phyloP scores from a whole-genome alignment of 2,888 invertebrate species.

The Xanthorhoe spadicearia region DNA sequence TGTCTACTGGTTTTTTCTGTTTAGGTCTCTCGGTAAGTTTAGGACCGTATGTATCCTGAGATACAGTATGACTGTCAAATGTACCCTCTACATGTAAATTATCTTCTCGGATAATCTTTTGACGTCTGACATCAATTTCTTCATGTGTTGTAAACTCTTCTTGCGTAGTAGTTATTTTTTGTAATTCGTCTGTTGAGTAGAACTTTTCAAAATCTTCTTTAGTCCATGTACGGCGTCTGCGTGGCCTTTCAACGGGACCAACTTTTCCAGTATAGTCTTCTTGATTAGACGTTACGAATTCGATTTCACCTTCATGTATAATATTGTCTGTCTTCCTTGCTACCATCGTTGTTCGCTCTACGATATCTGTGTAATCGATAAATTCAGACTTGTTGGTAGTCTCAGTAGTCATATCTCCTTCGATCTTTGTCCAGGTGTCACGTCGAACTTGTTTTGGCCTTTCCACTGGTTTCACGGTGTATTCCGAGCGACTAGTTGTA shows the following conservation, averaged over 20 bases:
- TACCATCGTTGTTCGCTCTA: slow-evolving; percentile 86
- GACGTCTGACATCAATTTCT: slow-evolving; percentile 80
- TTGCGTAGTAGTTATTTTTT: slow-evolving; percentile 87
- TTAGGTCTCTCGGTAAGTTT: slow-evolving; percentile 75
- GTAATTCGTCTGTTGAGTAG: slow-evolving; percentile 84
- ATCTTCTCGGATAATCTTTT: slow-evolving; percentile 73
- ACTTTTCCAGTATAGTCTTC: slow-evolving; percentile 86
- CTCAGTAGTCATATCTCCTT: slow-evolving; percentile 89
- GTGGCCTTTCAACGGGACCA: slow-evolving; percentile 83
- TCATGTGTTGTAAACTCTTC: slow-evolving; percentile 87
- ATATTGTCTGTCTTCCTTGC: slow-evolving; percentile 87
- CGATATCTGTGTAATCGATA: slow-evolving; percentile 85
- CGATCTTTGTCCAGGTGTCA: slow-evolving; percentile 91
- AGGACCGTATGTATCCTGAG: slow-evolving; percentile 67
- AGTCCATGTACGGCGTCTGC: slow-evolving; percentile 88
- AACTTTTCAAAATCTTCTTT: slow-evolving; percentile 90
- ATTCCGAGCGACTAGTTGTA: slow-evolving; percentile 88
- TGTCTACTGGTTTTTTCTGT: slow-evolving; percentile 84
- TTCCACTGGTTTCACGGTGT: slow-evolving; percentile 88
- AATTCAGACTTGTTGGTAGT: slow-evolving; percentile 88
- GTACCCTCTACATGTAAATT: slow-evolving; percentile 82
- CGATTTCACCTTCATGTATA: slow-evolving; percentile 87
- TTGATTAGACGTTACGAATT: slow-evolving; percentile 87
- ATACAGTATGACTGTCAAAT: slow-evolving; percentile 78
- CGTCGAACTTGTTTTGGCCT: slow-evolving; percentile 87